Evolutionary conservation across 2,113 vertebrate species (phyloP), one percentile per base, ranked within the genome.

Genomic region (Hymenochirus boettgeri): DNA sequence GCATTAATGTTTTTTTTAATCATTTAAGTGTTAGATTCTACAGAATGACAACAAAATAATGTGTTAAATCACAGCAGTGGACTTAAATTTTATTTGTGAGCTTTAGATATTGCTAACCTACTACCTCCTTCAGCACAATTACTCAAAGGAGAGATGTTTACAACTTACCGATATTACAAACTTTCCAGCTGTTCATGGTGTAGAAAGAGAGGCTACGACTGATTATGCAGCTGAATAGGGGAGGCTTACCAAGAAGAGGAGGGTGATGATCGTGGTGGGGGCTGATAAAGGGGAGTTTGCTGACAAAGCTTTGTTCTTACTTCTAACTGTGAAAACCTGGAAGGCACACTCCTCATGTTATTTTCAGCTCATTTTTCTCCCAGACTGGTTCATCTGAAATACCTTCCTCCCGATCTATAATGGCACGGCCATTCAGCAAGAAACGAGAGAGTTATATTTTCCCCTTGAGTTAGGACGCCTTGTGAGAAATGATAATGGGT

Each of bases 401-500:
- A 88, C 90, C 93, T 94, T 94, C 91, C 90, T 86, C 90, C 89
- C 90, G 93, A 97, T 99, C 94, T 93, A 98, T 98, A 97, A 89
- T 69, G 80, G 77, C 83, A 89, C 89, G 88, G 88, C 86, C 80
- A 76, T 87, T 91, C 89, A 86, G 91, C 83, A 82, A 89, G 92
- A 94, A 92, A 92, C 57, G 47, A 86, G 87, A 92, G 90, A 92
- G 93, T 95, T 96, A 94, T 97, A 96, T 97, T 96, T 98, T 98
- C 94, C 95, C 94, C 94, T 93, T 93, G 96, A 99, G 95, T 99
- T 98, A 96, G 96, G 95, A 99, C 93, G 93, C 93, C 93, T 96
- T 93, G 85, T 98, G 96, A 99, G 95, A 98, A 99, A 99, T 97
- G 96, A 99, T 99, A 99, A 99, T 99, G 95, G 95, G 92, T 96